These are phyloP conservation scores for Sibirionetta formosa DNA, from an alignment of 2,797 vertebrate genomes.

Conservation along the genomic window DNA sequence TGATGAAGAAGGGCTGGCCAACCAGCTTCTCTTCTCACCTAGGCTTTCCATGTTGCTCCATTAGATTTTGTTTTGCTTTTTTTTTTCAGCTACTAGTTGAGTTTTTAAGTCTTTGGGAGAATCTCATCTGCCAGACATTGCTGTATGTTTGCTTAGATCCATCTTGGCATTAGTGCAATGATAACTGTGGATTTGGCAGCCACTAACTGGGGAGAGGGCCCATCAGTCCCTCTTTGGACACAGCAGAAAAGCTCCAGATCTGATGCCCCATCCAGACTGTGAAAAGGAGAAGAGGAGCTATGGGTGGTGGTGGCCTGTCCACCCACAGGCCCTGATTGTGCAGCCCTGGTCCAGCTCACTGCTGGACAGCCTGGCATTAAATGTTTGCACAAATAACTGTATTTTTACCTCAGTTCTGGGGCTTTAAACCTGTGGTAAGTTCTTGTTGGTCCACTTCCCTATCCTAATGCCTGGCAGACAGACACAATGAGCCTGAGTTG, in stretches of 20 bases:
- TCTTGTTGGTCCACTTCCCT: not conserved
- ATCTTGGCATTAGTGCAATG: not conserved
- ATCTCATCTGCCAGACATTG: not conserved
- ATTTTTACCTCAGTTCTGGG: not conserved
- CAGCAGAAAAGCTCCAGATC: not conserved
- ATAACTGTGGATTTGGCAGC: not conserved
- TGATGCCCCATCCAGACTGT: not conserved
- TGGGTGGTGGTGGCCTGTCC: not conserved
- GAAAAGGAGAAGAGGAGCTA: not conserved
- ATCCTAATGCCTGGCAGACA: not conserved
- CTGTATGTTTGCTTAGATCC: not conserved
- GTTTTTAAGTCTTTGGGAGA: slow-evolving; percentile 40
- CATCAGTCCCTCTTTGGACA: not conserved
- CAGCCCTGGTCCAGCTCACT: not conserved
- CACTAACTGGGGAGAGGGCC: not conserved
- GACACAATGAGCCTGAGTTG: fast-evolving
- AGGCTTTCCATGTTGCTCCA: not conserved
- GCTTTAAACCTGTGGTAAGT: not conserved
- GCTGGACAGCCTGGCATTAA: not conserved
- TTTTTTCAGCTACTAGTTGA: not conserved
- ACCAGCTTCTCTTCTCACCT: not conserved
- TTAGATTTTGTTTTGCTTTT: not conserved
- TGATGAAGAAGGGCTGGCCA: not conserved
- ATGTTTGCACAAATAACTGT: not conserved
- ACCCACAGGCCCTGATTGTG: not conserved